phyloP scores from a whole-genome alignment of 2,113 vertebrate species.

The Oophaga pumilio region DNA sequence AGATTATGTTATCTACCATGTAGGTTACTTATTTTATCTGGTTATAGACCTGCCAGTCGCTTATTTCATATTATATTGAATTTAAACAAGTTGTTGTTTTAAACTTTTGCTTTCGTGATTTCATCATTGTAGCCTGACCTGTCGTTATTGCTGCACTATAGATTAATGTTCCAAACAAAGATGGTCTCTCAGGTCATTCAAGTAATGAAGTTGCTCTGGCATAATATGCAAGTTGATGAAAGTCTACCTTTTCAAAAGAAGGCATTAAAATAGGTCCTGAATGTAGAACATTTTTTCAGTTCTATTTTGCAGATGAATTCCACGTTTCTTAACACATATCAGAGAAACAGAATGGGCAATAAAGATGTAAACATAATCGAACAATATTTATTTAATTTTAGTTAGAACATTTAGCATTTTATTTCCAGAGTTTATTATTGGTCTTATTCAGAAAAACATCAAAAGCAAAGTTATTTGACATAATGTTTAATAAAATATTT shows the following conservation, averaged over 20 bases:
- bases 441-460: background rate
- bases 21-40: background rate
- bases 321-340: no score
- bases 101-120: constrained; percentile 18
- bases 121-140: background rate
- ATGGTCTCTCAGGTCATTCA: constrained; percentile 3
- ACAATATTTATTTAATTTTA: no score
- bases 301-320: no score
- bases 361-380: no score
- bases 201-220: constrained; percentile 10
- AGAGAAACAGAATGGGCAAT: no score
- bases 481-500: background rate
- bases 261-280: no score
- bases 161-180: constrained; percentile 5
- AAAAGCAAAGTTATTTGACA: background rate
- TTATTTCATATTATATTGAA: constrained; percentile 12
- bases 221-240: background rate
- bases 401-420: no score
- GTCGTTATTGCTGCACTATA: background rate
- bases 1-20: background rate
- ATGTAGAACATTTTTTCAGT: background rate
- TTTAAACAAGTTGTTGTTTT: background rate
- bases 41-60: constrained; percentile 4
- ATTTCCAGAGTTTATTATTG: background rate
- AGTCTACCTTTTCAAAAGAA: background rate